Conservation (phyloP, 2,888 invertebrate genomes). For the Nysson spinosus region DNA sequence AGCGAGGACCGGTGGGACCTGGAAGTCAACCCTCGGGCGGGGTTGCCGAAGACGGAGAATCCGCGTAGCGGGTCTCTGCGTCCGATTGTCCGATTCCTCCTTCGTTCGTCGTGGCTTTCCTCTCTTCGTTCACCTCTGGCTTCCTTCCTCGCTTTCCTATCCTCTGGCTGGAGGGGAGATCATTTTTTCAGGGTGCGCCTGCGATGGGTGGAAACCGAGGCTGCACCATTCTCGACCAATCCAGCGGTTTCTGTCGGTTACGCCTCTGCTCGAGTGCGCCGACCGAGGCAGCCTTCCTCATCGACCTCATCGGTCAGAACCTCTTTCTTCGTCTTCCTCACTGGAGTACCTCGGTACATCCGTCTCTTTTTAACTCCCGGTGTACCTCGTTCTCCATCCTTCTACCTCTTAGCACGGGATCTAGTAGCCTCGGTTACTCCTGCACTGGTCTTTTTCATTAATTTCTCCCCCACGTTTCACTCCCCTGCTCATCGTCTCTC, state of each 20-base stretch:
- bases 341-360: conserved; percentile 2
- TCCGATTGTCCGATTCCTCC: conserved; percentile 40
- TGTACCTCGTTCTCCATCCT: conserved; percentile 2
- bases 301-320: conserved; percentile 51
- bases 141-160: conserved; percentile 49
- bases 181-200: conserved; percentile 65
- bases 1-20: conserved; percentile 47
- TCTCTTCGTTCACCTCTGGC: conserved; percentile 50
- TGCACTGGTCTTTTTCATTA: conserved; percentile 23
- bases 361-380: no score
- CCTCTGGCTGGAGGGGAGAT: conserved; percentile 45
- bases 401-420: no score
- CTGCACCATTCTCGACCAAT: conserved; percentile 64
- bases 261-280: conserved; percentile 63
- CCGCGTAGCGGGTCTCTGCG: conserved; percentile 24
- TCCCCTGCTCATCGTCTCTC: conserved; percentile 8
- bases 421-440: no score
- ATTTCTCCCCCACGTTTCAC: conserved; percentile 10
- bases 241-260: conserved; percentile 52
- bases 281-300: conserved; percentile 56
- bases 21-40: conserved; percentile 62
- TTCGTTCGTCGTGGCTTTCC: conserved; percentile 37
- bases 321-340: conserved; percentile 9
- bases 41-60: conserved; percentile 47
- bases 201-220: conserved; percentile 70